A percentile compares a stretch with the other conserved stretches of the same genome.
phyloP scores from a whole-genome alignment of 2,797 vertebrate species.

The Siniperca obscura region DNA sequence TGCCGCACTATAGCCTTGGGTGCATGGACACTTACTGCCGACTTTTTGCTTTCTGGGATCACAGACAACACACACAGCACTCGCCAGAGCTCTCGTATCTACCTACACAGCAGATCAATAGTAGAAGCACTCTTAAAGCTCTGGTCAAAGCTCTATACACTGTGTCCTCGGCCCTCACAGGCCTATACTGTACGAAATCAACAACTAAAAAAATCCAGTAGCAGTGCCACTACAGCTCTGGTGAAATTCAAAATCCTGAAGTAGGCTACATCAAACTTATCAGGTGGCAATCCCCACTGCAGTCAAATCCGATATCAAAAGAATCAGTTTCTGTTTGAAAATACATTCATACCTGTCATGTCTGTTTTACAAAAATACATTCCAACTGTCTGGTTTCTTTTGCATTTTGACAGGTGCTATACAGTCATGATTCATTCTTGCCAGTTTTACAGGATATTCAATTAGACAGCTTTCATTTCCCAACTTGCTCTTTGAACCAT shows the following conservation, averaged over 20 bases:
- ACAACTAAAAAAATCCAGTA: constrained; percentile 11
- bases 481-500: constrained; percentile 34
- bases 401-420: constrained; percentile 26
- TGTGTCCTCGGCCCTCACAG: constrained; percentile 7
- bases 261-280: constrained; percentile 27
- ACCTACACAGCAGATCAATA: constrained; percentile 64
- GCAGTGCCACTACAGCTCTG: background rate
- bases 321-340: constrained; percentile 43
- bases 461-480: constrained; percentile 39
- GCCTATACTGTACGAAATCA: constrained; percentile 16
- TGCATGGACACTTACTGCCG: constrained; percentile 56
- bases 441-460: constrained; percentile 32
- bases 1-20: constrained; percentile 36
- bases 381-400: constrained; percentile 7
- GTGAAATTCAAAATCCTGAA: constrained; percentile 26
- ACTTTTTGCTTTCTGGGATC: constrained; percentile 54
- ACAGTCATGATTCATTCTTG: constrained; percentile 27
- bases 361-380: constrained; percentile 34
- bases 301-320: constrained; percentile 51
- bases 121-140: constrained; percentile 43
- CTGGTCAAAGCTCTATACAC: constrained; percentile 40
- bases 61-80: constrained; percentile 33
- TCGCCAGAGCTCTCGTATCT: constrained; percentile 41
- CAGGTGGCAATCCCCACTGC: background rate
- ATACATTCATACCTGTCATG: constrained; percentile 36